These are phyloP conservation scores for Hirtodrosophila duncani DNA, from an alignment of 2,888 invertebrate genomes.

Conservation along the genomic window DNA sequence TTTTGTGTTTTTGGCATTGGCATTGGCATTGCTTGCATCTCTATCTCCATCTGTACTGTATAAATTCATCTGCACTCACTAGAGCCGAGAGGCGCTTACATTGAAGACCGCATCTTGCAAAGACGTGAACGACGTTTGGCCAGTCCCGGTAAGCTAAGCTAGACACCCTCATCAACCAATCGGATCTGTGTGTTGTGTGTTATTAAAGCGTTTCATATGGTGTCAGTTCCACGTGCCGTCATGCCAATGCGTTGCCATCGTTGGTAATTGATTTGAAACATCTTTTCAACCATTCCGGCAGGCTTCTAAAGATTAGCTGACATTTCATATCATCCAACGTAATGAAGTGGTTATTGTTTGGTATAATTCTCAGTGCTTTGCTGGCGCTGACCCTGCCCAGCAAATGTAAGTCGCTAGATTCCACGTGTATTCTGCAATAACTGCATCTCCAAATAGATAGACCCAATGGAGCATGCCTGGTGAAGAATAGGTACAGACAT, in stretches of 20 bases:
- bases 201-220: conserved; percentile 4
- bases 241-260: no score
- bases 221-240: not conserved
- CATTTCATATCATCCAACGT: no score
- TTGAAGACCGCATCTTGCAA: conserved; percentile 77
- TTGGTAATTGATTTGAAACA: no score
- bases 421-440: no score
- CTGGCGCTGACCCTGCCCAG: no score
- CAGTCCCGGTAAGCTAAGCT: conserved; percentile 75
- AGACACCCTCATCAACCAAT: not conserved
- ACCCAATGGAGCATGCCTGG: conserved; percentile 27
- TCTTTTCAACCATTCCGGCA: no score
- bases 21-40: conserved; percentile 41
- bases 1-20: conserved; percentile 33
- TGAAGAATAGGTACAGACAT: conserved; percentile 25
- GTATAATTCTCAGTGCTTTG: no score
- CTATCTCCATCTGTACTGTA: conserved; percentile 33
- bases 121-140: conserved; percentile 77
- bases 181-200: no score
- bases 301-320: no score
- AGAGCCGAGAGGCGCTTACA: conserved; percentile 74
- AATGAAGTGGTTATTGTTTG: no score
- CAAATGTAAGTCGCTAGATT: no score
- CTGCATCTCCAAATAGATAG: no score
- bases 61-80: conserved; percentile 42